phyloP scores from a whole-genome alignment of 2,113 vertebrate species.

The Coreoperca whiteheadi region DNA sequence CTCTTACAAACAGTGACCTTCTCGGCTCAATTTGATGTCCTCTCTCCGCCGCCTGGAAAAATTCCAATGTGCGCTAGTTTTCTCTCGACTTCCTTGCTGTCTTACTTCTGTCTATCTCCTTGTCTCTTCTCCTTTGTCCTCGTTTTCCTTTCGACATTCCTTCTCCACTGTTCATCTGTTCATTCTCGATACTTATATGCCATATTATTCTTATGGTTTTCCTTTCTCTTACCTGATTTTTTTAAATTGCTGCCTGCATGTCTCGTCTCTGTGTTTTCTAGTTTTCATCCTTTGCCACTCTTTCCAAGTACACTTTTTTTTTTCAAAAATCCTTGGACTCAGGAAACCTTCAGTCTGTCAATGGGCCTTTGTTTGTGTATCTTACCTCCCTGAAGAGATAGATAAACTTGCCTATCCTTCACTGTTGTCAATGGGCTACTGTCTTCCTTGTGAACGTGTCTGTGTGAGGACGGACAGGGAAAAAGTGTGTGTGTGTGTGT shows the following conservation, averaged over 20 bases:
- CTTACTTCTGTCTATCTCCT: background rate
- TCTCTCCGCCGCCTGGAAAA: constrained; percentile 1
- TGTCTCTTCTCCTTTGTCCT: background rate
- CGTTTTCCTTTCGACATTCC: background rate
- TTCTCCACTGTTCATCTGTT: background rate
- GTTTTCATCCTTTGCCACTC: background rate
- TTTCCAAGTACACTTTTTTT: constrained; percentile 2
- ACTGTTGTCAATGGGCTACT: constrained; percentile 36
- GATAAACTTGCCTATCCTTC: constrained; percentile 27
- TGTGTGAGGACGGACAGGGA: background rate
- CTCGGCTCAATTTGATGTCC: background rate
- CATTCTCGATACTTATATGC: background rate
- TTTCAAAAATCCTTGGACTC: constrained; percentile 54
- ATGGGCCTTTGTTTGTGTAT: constrained; percentile 50
- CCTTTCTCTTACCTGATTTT: background rate
- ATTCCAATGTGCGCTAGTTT: constrained; percentile 41
- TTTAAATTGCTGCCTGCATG: background rate
- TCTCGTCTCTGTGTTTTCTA: background rate
- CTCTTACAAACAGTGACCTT: constrained; percentile 27
- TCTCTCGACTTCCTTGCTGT: background rate
- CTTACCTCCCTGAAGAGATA: constrained; percentile 25
- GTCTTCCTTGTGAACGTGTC: constrained; percentile 9
- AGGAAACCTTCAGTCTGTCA: constrained; percentile 31
- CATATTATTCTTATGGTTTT: background rate
- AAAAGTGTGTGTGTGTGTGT: background rate